A percentile compares a stretch with the other conserved stretches of the same genome.
These are phyloP conservation scores for Erynnis tages DNA, from an alignment of 2,888 invertebrate species.

Conservation along the genomic window DNA sequence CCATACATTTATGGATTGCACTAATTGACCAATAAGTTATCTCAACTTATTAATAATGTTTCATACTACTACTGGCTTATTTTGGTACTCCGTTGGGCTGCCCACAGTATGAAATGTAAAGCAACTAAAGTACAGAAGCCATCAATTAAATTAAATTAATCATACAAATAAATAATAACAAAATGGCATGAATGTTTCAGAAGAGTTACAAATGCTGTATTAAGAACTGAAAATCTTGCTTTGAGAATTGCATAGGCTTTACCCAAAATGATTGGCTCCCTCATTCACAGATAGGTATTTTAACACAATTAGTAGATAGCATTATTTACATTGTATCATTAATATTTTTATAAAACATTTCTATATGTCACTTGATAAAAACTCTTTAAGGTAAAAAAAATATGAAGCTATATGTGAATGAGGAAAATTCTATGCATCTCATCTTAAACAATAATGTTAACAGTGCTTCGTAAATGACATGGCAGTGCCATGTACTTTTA, in stretches of 20 bases:
- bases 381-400: conserved; percentile 23
- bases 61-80: conserved; percentile 4
- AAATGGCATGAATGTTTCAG: conserved; percentile 15
- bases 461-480: conserved; percentile 55
- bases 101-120: background rate
- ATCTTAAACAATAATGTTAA: conserved; percentile 29
- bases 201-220: conserved; percentile 20
- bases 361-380: conserved; percentile 22
- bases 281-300: conserved; percentile 54
- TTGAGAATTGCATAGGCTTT: conserved; percentile 6
- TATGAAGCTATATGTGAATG: conserved; percentile 44
- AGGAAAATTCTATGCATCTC: conserved; percentile 41
- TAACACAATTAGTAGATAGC: conserved; percentile 47
- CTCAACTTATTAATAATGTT: conserved; percentile 19
- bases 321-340: conserved; percentile 70
- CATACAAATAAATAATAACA: conserved; percentile 27
- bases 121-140: conserved; percentile 21
- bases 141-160: conserved; percentile 21
- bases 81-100: background rate
- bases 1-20: conserved; percentile 21
- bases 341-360: conserved; percentile 40
- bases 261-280: conserved; percentile 36
- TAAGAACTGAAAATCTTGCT: background rate
- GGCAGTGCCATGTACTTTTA: conserved; percentile 57
- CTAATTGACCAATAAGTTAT: conserved; percentile 25